Percentiles rank a stretch among this genome's conserved stretches.
phyloP scores from a whole-genome alignment of 2,888 invertebrate species.

The Fragum fragum region DNA sequence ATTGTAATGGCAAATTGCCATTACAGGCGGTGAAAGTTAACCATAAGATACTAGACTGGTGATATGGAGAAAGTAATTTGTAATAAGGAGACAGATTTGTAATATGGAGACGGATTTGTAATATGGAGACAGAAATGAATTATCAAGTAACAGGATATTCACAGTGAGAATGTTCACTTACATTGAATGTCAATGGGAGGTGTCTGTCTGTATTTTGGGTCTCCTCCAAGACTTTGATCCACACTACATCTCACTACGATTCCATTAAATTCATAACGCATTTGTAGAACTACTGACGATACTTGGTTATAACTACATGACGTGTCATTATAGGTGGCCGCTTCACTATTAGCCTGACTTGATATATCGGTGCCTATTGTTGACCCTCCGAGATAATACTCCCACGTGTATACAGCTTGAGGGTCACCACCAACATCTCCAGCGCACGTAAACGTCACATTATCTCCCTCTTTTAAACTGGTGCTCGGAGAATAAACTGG shows the following conservation, averaged over 20 bases:
- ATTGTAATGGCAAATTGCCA: no score
- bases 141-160: no score
- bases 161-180: slow-evolving; percentile 26
- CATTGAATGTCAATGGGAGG: slow-evolving; percentile 25
- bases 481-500: neutral
- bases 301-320: slow-evolving; percentile 33
- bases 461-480: slow-evolving; percentile 42
- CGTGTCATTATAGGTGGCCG: neutral
- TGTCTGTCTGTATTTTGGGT: slow-evolving; percentile 14
- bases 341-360: neutral
- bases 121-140: no score
- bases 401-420: slow-evolving; percentile 44
- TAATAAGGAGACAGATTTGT: no score
- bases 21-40: no score
- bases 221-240: slow-evolving; percentile 33
- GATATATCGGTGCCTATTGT: slow-evolving; percentile 20
- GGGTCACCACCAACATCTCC: slow-evolving; percentile 52
- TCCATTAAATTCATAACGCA: slow-evolving; percentile 32
- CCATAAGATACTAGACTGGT: no score
- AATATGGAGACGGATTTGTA: no score
- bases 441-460: slow-evolving; percentile 46
- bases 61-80: no score
- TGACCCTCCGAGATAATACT: slow-evolving; percentile 28
- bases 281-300: slow-evolving; percentile 40
- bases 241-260: slow-evolving; percentile 52